Conservation (phyloP, 2,888 invertebrate species). For the Automeris io region DNA sequence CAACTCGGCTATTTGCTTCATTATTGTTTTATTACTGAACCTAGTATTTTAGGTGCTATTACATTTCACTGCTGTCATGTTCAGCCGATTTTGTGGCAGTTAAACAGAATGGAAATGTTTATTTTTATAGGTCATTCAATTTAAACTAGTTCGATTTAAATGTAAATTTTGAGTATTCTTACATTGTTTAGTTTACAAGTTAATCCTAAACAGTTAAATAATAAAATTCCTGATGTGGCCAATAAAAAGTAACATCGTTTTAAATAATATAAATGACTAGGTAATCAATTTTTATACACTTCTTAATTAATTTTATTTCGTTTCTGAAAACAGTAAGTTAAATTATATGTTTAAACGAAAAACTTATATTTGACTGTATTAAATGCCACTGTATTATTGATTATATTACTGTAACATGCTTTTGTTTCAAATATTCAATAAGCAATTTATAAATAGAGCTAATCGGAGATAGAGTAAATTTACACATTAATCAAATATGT, state of each 20-base stretch:
- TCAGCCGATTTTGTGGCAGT: conserved; percentile 21
- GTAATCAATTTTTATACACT: too few species aligned
- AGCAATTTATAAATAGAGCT: too few species aligned
- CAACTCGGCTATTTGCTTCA: conserved; percentile 27
- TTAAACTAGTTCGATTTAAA: background rate
- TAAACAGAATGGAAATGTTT: conserved; percentile 17
- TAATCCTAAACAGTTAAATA: too few species aligned
- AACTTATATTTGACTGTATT: background rate
- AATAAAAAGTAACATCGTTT: too few species aligned
- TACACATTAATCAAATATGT: background rate
- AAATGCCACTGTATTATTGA: background rate
- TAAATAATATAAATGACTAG: too few species aligned
- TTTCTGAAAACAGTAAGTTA: too few species aligned
- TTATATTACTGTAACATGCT: background rate
- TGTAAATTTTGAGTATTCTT: too few species aligned
- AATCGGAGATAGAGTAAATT: background rate
- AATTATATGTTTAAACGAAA: too few species aligned
- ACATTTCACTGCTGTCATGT: conserved; percentile 30
- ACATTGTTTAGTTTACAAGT: too few species aligned
- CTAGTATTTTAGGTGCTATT: conserved; percentile 27
- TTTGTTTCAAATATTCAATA: too few species aligned
- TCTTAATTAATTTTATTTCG: too few species aligned
- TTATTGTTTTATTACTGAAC: conserved; percentile 27
- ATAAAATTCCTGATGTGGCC: too few species aligned
- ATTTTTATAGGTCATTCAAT: conserved; percentile 5